Evolutionary conservation across 2,797 vertebrate species (phyloP).

Genomic region (Amazona finschi): DNA sequence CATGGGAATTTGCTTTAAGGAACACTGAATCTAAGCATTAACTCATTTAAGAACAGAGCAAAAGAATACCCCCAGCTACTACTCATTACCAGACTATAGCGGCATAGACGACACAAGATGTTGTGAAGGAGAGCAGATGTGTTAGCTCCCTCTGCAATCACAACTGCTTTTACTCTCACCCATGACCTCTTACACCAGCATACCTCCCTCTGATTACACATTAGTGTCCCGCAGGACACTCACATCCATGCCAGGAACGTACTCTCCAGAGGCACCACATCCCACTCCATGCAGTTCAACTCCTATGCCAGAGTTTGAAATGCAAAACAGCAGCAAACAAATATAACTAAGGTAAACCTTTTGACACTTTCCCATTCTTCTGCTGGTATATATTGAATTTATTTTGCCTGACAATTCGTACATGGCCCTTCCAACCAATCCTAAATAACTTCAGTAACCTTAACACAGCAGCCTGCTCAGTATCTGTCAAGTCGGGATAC

Average conservation of each 20-base stretch:
- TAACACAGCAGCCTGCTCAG: not conserved
- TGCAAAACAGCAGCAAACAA: not conserved
- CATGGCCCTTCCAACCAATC: not conserved
- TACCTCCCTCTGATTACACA: not conserved
- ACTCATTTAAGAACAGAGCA: not conserved
- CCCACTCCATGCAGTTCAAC: not conserved
- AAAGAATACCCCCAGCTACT: not conserved
- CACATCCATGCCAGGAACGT: not conserved
- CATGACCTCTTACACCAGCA: not conserved
- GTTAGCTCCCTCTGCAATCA: not conserved
- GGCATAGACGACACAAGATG: not conserved
- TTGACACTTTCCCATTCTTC: not conserved
- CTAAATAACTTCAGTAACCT: not conserved
- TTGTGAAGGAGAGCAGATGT: not conserved
- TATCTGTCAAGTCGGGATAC: not conserved
- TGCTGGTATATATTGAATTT: not conserved
- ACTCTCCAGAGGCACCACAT: not conserved
- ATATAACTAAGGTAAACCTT: not conserved
- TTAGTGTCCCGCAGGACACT: not conserved
- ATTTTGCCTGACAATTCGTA: not conserved
- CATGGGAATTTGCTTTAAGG: not conserved
- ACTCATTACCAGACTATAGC: not conserved
- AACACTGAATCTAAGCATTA: not conserved
- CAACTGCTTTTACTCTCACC: not conserved
- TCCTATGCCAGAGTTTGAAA: not conserved